phyloP scores from a whole-genome alignment of 2,797 vertebrate species.

The Valencia hispanica region DNA sequence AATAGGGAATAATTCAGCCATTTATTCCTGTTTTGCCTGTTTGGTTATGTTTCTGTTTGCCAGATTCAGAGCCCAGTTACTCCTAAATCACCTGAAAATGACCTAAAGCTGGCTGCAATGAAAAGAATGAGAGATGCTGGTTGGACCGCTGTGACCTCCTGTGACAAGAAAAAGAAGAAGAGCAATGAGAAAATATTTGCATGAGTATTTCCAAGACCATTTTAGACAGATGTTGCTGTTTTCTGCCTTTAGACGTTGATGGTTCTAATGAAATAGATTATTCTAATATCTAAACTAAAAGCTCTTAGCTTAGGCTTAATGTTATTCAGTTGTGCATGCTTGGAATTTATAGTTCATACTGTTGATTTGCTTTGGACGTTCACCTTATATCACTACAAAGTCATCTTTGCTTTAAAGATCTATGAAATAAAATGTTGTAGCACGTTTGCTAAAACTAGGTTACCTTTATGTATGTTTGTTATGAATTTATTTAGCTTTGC shows the following conservation, averaged over 20 bases:
- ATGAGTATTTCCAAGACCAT: conserved; percentile 56
- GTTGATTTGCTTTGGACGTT: neutral
- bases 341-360: conserved; percentile 12
- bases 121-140: conserved; percentile 88
- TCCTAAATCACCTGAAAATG: conserved; percentile 80
- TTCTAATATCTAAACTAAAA: conserved; percentile 5
- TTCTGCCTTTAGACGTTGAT: neutral
- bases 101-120: conserved; percentile 82
- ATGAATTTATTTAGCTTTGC: neutral
- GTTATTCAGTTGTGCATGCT: neutral
- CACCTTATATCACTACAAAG: neutral
- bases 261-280: neutral
- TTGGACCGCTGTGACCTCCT: conserved; percentile 87
- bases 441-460: too few relatives aligned
- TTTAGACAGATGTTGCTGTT: conserved; percentile 8
- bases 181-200: conserved; percentile 86
- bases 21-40: neutral
- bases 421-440: too few relatives aligned
- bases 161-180: conserved; percentile 88
- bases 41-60: neutral
- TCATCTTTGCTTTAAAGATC: neutral
- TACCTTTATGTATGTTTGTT: neutral
- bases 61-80: conserved; percentile 69
- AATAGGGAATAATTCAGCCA: neutral
- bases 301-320: conserved; percentile 21